A percentile compares a stretch with the other conserved stretches of the same genome.
phyloP scores from a whole-genome alignment of 2,113 vertebrate genomes.

The Sitta europaea region DNA sequence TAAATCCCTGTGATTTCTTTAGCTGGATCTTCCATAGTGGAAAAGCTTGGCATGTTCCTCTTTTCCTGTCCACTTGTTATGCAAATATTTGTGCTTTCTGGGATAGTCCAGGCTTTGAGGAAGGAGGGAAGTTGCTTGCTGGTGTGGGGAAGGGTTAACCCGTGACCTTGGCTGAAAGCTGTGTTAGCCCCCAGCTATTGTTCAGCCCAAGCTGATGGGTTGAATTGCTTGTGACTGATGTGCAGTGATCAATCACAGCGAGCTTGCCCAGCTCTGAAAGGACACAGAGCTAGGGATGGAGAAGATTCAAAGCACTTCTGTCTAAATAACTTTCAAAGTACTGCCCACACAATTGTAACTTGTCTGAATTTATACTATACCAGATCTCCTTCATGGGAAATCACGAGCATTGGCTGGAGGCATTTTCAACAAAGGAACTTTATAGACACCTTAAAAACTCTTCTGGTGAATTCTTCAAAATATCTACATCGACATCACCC shows the following conservation, averaged over 20 bases:
- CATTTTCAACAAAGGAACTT: background rate
- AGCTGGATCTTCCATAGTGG: background rate
- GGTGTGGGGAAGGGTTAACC: constrained; percentile 5
- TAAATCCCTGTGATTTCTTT: background rate
- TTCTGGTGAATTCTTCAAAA: background rate
- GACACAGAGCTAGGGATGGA: background rate
- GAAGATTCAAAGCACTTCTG: background rate
- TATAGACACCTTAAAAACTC: background rate
- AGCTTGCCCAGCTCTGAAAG: background rate
- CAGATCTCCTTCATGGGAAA: background rate
- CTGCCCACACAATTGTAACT: background rate
- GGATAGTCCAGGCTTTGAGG: background rate
- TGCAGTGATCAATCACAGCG: background rate
- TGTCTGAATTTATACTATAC: background rate
- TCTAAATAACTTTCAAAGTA: background rate
- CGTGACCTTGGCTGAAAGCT: background rate
- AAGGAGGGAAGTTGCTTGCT: background rate
- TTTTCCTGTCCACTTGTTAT: background rate
- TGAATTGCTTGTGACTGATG: background rate
- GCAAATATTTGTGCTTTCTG: background rate
- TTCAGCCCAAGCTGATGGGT: background rate
- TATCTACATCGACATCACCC: background rate
- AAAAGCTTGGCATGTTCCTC: background rate
- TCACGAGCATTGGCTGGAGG: background rate
- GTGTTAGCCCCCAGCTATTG: background rate